A percentile compares a stretch with the other conserved stretches of the same genome.
Evolutionary conservation across 2,113 vertebrate genomes (phyloP).

Genomic region (Platysternon megacephalum): DNA sequence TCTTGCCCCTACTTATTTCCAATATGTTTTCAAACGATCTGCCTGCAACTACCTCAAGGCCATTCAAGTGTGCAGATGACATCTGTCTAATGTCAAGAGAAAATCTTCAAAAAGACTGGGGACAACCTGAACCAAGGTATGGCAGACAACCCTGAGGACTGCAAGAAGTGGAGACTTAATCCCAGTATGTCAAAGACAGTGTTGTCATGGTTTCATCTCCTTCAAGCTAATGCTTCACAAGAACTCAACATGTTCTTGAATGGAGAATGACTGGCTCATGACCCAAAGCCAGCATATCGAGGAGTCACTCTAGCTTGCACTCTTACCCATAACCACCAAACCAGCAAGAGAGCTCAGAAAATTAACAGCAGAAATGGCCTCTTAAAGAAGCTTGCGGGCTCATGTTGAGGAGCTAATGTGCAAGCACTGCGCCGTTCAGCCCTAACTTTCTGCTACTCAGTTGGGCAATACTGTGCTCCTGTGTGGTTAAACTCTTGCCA

Average conservation of each 20-base stretch:
- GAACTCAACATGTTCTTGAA: neutral
- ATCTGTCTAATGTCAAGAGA: neutral
- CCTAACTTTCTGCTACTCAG: neutral
- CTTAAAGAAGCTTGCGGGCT: neutral
- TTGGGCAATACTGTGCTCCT: neutral
- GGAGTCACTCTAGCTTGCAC: too few species aligned
- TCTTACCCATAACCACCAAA: neutral
- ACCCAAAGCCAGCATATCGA: neutral
- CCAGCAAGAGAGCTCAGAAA: neutral
- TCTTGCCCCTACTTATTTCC: neutral
- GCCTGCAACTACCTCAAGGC: neutral
- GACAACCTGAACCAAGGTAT: neutral
- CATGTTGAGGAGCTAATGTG: neutral
- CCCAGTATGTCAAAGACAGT: neutral
- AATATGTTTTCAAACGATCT: neutral
- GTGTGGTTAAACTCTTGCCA: neutral
- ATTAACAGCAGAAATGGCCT: too few species aligned
- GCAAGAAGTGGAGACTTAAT: neutral
- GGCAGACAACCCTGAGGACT: neutral
- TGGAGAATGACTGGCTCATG: neutral
- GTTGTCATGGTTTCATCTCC: too few species aligned
- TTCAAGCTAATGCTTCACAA: neutral
- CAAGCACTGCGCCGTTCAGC: neutral
- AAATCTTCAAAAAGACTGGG: neutral
- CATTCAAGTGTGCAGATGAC: neutral